phyloP scores from a whole-genome alignment of 92 coral and sea anemone species.

The Epizoanthus illoricatus region DNA sequence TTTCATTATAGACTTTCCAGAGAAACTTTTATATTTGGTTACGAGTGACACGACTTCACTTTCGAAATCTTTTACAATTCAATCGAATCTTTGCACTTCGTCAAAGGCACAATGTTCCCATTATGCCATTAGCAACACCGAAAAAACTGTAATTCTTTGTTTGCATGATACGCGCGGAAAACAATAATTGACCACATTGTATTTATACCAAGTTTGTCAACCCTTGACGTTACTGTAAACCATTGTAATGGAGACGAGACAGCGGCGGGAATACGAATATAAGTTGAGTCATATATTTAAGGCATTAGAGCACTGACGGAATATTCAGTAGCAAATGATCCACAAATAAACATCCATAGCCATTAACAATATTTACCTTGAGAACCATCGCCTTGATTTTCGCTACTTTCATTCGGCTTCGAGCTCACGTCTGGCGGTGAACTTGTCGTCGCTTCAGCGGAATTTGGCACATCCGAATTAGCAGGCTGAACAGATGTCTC shows the following conservation, averaged over 20 bases:
- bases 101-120: neutral
- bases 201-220: neutral
- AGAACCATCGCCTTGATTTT: neutral
- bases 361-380: neutral
- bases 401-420: neutral
- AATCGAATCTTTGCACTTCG: neutral
- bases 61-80: neutral
- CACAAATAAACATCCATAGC: neutral
- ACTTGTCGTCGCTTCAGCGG: neutral
- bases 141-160: neutral
- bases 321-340: neutral
- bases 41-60: too few relatives aligned
- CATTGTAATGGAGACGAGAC: too few relatives aligned
- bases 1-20: too few relatives aligned
- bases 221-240: neutral
- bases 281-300: too few relatives aligned
- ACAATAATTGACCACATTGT: neutral
- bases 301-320: neutral
- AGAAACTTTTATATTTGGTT: too few relatives aligned
- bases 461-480: constrained; percentile 7
- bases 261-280: too few relatives aligned
- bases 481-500: constrained; percentile 8
- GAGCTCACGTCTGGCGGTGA: neutral
- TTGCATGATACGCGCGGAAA: neutral
- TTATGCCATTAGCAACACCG: neutral